These are phyloP conservation scores for Macrotrachela quadricornifera DNA, from an alignment of 1,140 invertebrate genomes.

Conservation along the genomic window DNA sequence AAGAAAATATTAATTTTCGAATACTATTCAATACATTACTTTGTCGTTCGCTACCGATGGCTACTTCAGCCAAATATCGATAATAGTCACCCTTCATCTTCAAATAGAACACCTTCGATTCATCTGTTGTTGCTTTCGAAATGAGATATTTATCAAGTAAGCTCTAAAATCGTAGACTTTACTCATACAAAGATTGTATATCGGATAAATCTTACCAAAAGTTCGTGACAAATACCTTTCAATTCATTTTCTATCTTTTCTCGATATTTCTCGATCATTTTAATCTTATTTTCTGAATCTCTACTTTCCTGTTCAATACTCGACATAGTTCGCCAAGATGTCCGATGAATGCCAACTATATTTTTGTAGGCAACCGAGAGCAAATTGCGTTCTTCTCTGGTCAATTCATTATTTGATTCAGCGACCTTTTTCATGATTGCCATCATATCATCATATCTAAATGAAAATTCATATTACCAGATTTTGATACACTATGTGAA, in stretches of 20 bases:
- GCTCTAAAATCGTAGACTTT: conserved; percentile 40
- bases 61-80: conserved; percentile 87
- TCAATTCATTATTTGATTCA: conserved; percentile 9
- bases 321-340: conserved; percentile 87
- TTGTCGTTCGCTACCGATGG: conserved; percentile 78
- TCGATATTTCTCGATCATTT: conserved; percentile 92
- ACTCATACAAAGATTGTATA: neutral
- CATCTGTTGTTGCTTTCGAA: conserved; percentile 79
- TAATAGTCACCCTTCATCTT: conserved; percentile 97
- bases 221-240: conserved; percentile 89
- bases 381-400: conserved; percentile 70
- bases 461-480: neutral
- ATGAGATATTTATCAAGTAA: conserved; percentile 89
- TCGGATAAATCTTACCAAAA: conserved; percentile 45
- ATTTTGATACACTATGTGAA: neutral
- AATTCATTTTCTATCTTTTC: conserved; percentile 95
- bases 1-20: conserved; percentile 81
- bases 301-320: conserved; percentile 75
- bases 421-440: conserved; percentile 81
- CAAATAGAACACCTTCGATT: conserved; percentile 95
- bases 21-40: conserved; percentile 55
- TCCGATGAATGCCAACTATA: conserved; percentile 80
- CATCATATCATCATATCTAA: conserved; percentile 60
- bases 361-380: conserved; percentile 97
- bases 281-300: conserved; percentile 74